Conservation (phyloP, 2,113 vertebrate genomes). For the Grallaria varia region DNA sequence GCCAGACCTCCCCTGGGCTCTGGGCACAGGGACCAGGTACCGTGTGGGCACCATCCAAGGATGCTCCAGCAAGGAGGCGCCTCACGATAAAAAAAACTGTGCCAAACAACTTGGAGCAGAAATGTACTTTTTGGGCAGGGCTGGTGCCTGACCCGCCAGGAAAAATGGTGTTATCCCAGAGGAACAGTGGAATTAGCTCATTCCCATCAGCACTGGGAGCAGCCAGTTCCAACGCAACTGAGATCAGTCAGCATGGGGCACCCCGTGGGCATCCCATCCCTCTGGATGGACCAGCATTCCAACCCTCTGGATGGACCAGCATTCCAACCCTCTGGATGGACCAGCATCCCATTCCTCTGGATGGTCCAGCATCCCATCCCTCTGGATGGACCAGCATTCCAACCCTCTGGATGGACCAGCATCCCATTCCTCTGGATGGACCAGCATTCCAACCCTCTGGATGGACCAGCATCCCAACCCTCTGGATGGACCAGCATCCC, state of each 20-base stretch:
- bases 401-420: too few species aligned
- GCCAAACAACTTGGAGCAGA: not conserved
- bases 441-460: not conserved
- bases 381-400: not conserved
- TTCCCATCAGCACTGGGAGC: not conserved
- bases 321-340: too few species aligned
- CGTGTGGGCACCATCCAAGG: not conserved
- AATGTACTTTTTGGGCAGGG: not conserved
- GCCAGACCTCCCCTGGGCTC: not conserved
- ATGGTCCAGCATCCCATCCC: too few species aligned
- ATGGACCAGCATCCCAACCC: not conserved
- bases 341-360: not conserved
- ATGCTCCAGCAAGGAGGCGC: not conserved
- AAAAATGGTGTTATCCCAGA: not conserved
- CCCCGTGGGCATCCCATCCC: not conserved
- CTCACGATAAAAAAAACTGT: not conserved
- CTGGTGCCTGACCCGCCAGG: not conserved
- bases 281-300: not conserved
- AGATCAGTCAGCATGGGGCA: not conserved
- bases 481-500: not conserved
- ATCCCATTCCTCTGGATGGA: too few species aligned
- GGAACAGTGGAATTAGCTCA: not conserved
- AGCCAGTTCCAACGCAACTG: not conserved
- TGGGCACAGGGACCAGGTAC: too few species aligned
- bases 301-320: too few species aligned